Evolutionary conservation across 1,140 invertebrate species (phyloP), one percentile per base, ranked within the genome.

Genomic region (Dendrolimus kikuchii): DNA sequence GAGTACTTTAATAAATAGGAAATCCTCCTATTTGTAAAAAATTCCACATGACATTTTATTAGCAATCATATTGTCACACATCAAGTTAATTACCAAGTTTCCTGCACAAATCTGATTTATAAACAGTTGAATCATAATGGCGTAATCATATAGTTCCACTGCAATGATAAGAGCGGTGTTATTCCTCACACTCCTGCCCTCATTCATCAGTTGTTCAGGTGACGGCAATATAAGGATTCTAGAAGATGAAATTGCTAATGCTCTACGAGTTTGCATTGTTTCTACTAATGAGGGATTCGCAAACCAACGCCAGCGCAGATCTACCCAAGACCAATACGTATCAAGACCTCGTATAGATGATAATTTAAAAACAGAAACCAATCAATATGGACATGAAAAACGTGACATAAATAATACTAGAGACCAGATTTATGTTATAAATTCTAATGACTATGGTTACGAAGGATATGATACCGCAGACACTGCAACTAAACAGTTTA

Each of bases 141-240:
- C 47, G 56, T 54, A 47, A 65, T 67, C 7, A 36, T 23, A 49
- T 23, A 53, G 36, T 57, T 40, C 40, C 36, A 23, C 44, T 45
- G 60, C 62, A 40, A 74, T 74, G 70, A 50, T 63, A 46, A 49
- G 40, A 40, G 39, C 54, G 10, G 42, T 68, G 37, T 10, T 71
- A 47, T 40, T 76, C n/a, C 52, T 77, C 40, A 6, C 51, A 9
- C 5, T 77, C 7, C 42, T 81, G 37, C 65, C 70, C 7, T 42
- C 51, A 23, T 53, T 74, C 6, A 64, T 68, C 7, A 48, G 49
- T 38, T 69, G 66, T 50, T 60, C 68, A 1, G 70, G 74, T 5
- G 72, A 86, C 40, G 82, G 81, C 1, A 86, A 86, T 46, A 77
- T 84, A 40, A 71, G 69, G 40, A 52, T 86, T 7, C 47, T 84